These are phyloP conservation scores for Pristionchus fissidentatus DNA, from an alignment of 2,888 invertebrate species.

Conservation along the genomic window DNA sequence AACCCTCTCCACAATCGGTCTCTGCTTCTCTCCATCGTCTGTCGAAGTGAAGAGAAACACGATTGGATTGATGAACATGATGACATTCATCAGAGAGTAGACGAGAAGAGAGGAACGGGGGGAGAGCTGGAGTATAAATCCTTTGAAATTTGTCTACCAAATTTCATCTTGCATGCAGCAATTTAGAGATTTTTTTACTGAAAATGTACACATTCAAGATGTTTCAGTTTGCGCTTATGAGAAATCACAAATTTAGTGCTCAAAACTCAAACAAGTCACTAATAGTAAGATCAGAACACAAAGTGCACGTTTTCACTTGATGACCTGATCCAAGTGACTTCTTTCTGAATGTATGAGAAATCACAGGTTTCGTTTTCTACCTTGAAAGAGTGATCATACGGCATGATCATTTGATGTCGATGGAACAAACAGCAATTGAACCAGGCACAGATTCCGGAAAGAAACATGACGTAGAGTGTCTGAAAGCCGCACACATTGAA, in stretches of 20 bases:
- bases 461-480: background rate
- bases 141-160: too few relatives aligned
- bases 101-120: background rate
- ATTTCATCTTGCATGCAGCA: too few relatives aligned
- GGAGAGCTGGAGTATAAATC: background rate
- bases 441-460: conserved; percentile 13
- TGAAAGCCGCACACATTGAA: too few relatives aligned
- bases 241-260: too few relatives aligned
- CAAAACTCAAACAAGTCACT: too few relatives aligned
- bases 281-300: too few relatives aligned
- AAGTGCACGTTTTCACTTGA: too few relatives aligned
- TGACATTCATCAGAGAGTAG: background rate
- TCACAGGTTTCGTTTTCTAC: background rate
- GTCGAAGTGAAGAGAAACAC: background rate
- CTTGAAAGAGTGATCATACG: background rate
- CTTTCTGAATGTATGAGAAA: too few relatives aligned
- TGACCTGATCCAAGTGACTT: too few relatives aligned
- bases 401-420: conserved; percentile 38
- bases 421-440: conserved; percentile 32
- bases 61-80: conserved; percentile 18
- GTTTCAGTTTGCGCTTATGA: too few relatives aligned
- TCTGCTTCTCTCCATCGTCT: background rate
- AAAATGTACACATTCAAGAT: too few relatives aligned
- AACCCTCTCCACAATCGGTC: background rate
- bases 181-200: too few relatives aligned